Percentiles rank a stretch among this genome's conserved stretches.
Evolutionary conservation across 2,113 vertebrate species (phyloP).

Genomic region (Solea solea): DNA sequence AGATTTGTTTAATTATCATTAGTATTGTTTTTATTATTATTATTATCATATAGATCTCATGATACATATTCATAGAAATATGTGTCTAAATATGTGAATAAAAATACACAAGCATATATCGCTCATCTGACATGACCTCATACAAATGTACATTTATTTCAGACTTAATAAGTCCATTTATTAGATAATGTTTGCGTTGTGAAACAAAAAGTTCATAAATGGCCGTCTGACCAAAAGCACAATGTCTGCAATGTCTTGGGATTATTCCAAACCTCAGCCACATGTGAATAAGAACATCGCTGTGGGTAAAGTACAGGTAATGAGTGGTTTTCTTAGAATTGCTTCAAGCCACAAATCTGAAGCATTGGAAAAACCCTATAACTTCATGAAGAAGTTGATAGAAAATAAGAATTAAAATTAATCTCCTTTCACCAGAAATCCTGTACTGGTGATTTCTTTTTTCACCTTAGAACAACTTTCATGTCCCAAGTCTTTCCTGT

Average conservation of each 20-base stretch:
- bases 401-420: neutral
- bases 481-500: too few species aligned
- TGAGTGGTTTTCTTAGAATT: neutral
- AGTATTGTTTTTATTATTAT: too few species aligned
- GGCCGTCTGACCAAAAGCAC: neutral
- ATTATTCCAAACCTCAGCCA: slow-evolving; percentile 19
- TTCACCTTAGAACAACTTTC: too few species aligned
- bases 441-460: too few species aligned
- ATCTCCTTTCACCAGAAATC: neutral
- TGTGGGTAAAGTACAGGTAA: slow-evolving; percentile 6
- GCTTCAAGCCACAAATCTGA: neutral
- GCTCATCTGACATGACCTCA: neutral
- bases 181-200: neutral
- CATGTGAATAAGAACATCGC: slow-evolving; percentile 3
- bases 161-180: neutral
- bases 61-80: neutral
- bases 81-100: neutral
- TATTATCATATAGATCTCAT: neutral
- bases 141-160: too few species aligned
- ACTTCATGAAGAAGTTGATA: neutral
- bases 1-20: too few species aligned
- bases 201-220: neutral
- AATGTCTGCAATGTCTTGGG: neutral
- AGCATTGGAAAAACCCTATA: neutral
- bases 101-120: neutral